Evolutionary conservation across 2,888 invertebrate species (phyloP).

Genomic region (Standfussiana lucernea): DNA sequence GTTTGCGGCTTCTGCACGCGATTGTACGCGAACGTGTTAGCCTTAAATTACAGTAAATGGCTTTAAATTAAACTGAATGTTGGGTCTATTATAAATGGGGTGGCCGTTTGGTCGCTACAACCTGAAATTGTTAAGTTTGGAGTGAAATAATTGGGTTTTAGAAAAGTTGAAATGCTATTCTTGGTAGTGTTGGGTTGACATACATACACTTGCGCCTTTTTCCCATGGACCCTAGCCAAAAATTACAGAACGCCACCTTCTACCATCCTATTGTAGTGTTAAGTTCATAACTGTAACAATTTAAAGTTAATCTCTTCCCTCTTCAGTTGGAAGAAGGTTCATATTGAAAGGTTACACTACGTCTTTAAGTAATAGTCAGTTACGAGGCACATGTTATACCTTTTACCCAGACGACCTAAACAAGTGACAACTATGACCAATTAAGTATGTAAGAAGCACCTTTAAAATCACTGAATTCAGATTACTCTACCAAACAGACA

Average conservation of each 20-base stretch:
- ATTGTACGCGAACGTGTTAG: constrained; percentile 81
- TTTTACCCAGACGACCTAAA: too few relatives aligned
- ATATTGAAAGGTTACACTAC: background rate
- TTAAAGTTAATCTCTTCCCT: background rate
- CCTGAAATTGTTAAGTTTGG: constrained; percentile 36
- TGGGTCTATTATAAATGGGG: constrained; percentile 67
- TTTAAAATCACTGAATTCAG: too few relatives aligned
- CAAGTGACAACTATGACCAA: too few relatives aligned
- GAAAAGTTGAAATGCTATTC: background rate
- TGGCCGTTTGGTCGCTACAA: constrained; percentile 28
- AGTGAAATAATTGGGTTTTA: constrained; percentile 41
- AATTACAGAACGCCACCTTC: background rate
- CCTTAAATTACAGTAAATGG: constrained; percentile 76
- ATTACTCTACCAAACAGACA: too few relatives aligned
- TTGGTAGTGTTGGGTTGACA: background rate
- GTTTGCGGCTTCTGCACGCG: constrained; percentile 82
- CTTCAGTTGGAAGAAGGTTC: background rate
- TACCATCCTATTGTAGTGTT: background rate
- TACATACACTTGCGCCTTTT: background rate
- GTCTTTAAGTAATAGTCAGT: too few relatives aligned
- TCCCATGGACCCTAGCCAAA: background rate
- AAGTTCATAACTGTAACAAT: background rate
- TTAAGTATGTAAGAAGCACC: too few relatives aligned
- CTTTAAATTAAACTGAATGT: constrained; percentile 67
- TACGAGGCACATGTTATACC: too few relatives aligned